Evolutionary conservation across 2,113 vertebrate species (phyloP).

Genomic region (Chaetodon trifascialis): DNA sequence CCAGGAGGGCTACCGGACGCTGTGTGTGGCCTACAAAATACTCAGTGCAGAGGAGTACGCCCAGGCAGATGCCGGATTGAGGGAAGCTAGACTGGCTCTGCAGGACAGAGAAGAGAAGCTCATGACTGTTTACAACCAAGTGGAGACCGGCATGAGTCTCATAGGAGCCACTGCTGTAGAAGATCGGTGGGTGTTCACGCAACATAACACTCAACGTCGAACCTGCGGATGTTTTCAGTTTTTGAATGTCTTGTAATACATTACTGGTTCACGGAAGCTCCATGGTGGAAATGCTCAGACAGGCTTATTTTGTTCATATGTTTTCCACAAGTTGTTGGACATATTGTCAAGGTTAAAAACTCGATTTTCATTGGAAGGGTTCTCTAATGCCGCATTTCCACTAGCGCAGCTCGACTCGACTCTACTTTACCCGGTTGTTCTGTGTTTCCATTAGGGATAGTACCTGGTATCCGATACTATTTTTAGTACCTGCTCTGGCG

Average conservation of each 20-base stretch:
- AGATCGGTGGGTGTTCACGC: slow-evolving; percentile 89
- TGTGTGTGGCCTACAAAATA: slow-evolving; percentile 95
- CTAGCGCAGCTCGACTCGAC: too few relatives aligned
- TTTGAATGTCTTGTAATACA: background rate
- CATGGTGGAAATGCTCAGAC: too few relatives aligned
- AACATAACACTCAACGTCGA: background rate
- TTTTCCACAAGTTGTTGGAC: too few relatives aligned
- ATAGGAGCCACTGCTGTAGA: slow-evolving; percentile 98
- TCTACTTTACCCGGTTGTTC: too few relatives aligned
- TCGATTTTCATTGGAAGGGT: too few relatives aligned
- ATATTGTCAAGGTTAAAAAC: too few relatives aligned
- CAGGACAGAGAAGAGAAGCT: slow-evolving; percentile 96
- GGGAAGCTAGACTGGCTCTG: slow-evolving; percentile 91
- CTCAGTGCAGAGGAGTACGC: slow-evolving; percentile 87
- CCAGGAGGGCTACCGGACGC: slow-evolving; percentile 95
- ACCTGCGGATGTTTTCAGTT: background rate
- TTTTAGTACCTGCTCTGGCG: too few relatives aligned
- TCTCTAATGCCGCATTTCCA: too few relatives aligned
- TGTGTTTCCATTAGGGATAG: too few relatives aligned
- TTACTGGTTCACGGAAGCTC: too few relatives aligned
- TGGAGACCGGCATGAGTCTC: slow-evolving; percentile 94
- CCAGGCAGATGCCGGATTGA: slow-evolving; percentile 85
- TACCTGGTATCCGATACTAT: too few relatives aligned
- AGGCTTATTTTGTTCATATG: too few relatives aligned
- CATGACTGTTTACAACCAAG: slow-evolving; percentile 91